A percentile compares a stretch with the other conserved stretches of the same genome.
Evolutionary conservation across 2,113 vertebrate genomes (phyloP).

Genomic region (Otis tarda): DNA sequence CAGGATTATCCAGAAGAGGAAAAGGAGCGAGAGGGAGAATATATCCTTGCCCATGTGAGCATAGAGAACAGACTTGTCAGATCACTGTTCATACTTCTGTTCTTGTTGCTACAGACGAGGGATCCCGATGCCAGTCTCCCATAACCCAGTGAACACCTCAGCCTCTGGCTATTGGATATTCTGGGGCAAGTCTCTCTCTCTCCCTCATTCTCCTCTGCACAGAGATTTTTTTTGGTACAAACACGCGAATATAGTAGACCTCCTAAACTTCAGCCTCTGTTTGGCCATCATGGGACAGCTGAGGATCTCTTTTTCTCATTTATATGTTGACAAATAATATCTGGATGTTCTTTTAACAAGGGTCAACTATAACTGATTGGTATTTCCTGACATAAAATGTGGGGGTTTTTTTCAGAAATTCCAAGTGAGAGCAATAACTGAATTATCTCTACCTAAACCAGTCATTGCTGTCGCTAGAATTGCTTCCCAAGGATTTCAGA

Average conservation of each 20-base stretch:
- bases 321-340: neutral
- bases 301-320: neutral
- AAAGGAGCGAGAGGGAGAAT: neutral
- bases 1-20: neutral
- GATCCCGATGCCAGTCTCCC: neutral
- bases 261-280: neutral
- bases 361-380: neutral
- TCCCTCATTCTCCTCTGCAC: neutral
- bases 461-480: neutral
- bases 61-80: neutral
- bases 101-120: accelerated
- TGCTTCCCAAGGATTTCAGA: neutral
- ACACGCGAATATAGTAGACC: neutral
- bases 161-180: neutral
- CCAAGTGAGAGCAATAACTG: neutral
- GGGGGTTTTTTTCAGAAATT: neutral
- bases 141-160: neutral
- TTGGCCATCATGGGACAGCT: neutral
- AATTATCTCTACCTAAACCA: neutral
- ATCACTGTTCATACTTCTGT: neutral
- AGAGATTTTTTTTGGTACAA: neutral
- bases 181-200: neutral
- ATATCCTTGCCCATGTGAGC: neutral
- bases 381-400: neutral
- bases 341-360: neutral